Evolutionary conservation across 2,797 vertebrate genomes (phyloP).

Genomic region (Picus viridis): DNA sequence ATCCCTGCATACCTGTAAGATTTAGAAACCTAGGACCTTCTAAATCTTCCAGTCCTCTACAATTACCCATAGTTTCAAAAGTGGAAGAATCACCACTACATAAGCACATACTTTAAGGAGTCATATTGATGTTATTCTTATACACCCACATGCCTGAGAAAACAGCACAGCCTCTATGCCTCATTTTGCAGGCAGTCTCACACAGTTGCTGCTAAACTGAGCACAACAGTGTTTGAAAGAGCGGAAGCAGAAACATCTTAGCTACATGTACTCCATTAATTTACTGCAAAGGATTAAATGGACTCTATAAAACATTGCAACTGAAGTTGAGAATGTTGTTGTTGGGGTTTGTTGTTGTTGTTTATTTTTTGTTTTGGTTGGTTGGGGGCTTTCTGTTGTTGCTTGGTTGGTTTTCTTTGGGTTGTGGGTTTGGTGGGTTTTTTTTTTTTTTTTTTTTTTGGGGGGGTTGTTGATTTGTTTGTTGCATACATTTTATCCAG

Average conservation of each 20-base stretch:
- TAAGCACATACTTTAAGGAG: background rate
- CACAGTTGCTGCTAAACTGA: background rate
- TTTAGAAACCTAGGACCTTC: background rate
- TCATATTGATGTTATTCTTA: background rate
- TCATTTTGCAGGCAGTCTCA: background rate
- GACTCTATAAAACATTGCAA: background rate
- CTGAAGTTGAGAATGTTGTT: background rate
- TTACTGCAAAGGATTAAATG: background rate
- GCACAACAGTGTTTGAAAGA: background rate
- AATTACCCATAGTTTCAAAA: background rate
- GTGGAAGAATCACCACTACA: background rate
- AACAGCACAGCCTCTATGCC: background rate
- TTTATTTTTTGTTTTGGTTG: too few species aligned
- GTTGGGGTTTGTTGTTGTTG: too few species aligned
- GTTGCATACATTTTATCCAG: background rate
- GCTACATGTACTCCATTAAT: accelerated
- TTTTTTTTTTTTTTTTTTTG: background rate
- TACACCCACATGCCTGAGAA: background rate
- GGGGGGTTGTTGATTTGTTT: background rate
- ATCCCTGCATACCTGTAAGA: background rate
- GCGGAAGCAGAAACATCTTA: background rate
- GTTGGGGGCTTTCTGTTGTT: too few species aligned
- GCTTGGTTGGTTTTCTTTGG: too few species aligned
- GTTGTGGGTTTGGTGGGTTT: background rate
- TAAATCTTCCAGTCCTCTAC: background rate